Conservation (phyloP, 2,888 invertebrate genomes). For the Arge pagana region DNA sequence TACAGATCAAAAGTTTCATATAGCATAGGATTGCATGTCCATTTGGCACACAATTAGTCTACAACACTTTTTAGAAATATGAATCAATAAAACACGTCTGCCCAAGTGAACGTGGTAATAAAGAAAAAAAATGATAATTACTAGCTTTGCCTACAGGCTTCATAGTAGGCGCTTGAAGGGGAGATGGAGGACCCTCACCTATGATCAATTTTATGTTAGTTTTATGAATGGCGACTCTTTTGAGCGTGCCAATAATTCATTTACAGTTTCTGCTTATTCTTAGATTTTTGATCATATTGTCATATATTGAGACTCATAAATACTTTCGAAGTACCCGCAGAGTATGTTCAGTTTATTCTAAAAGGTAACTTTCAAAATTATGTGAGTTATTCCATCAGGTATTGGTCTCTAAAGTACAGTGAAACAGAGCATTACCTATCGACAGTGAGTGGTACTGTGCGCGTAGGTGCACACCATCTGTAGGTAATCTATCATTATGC, state of each 20-base stretch:
- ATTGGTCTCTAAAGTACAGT: no score
- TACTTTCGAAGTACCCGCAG: not conserved
- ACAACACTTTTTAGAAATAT: slow-evolving; percentile 4
- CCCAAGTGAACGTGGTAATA: slow-evolving; percentile 23
- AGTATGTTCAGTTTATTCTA: no score
- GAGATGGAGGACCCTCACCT: slow-evolving; percentile 51
- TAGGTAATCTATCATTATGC: no score
- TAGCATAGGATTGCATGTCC: slow-evolving; percentile 4
- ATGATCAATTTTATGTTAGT: slow-evolving; percentile 40
- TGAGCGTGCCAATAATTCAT: no score
- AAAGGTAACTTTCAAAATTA: no score
- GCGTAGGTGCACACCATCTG: no score
- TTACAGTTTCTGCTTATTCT: not conserved
- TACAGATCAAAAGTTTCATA: not conserved
- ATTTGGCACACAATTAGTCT: slow-evolving; percentile 8
- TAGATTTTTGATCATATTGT: not conserved
- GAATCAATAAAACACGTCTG: slow-evolving; percentile 6
- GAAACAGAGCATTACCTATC: no score
- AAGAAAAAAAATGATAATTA: slow-evolving; percentile 47
- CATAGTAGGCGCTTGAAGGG: slow-evolving; percentile 48
- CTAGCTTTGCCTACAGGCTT: slow-evolving; percentile 50
- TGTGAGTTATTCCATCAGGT: no score
- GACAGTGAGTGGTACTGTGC: no score
- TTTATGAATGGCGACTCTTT: slow-evolving; percentile 17
- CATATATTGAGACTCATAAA: not conserved